Evolutionary conservation across 2,888 invertebrate genomes (phyloP).

Genomic region (Emmelina monodactyla): DNA sequence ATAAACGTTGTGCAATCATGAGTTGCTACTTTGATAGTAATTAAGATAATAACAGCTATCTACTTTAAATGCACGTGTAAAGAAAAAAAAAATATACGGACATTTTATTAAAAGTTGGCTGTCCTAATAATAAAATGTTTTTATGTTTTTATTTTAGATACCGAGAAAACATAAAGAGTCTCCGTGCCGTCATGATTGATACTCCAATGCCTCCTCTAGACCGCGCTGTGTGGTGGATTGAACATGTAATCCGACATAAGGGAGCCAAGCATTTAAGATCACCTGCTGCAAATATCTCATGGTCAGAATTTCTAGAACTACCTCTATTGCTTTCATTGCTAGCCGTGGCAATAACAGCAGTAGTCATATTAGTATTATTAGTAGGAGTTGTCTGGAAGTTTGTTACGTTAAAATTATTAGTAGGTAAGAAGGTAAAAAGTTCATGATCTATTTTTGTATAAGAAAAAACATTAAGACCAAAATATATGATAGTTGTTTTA

Average conservation of each 20-base stretch:
- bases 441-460: too few relatives aligned
- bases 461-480: too few relatives aligned
- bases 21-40: too few relatives aligned
- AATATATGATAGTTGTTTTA: too few relatives aligned
- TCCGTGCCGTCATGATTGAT: conserved; percentile 29
- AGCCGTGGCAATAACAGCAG: background rate
- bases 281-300: conserved; percentile 28
- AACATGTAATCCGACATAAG: conserved; percentile 34
- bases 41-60: too few relatives aligned
- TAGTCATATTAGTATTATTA: background rate
- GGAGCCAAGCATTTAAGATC: conserved; percentile 34
- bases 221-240: conserved; percentile 52
- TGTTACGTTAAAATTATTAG: too few relatives aligned
- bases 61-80: too few relatives aligned
- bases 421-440: too few relatives aligned
- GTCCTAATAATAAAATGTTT: background rate
- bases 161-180: conserved; percentile 19
- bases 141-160: conserved; percentile 17
- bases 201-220: conserved; percentile 35
- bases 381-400: background rate
- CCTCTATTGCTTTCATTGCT: conserved; percentile 14
- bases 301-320: conserved; percentile 25
- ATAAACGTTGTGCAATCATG: too few relatives aligned
- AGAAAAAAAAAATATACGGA: too few relatives aligned
- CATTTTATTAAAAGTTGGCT: too few relatives aligned